Evolutionary conservation across 1,140 invertebrate genomes (phyloP).

Genomic region (Arctopsyche grandis): DNA sequence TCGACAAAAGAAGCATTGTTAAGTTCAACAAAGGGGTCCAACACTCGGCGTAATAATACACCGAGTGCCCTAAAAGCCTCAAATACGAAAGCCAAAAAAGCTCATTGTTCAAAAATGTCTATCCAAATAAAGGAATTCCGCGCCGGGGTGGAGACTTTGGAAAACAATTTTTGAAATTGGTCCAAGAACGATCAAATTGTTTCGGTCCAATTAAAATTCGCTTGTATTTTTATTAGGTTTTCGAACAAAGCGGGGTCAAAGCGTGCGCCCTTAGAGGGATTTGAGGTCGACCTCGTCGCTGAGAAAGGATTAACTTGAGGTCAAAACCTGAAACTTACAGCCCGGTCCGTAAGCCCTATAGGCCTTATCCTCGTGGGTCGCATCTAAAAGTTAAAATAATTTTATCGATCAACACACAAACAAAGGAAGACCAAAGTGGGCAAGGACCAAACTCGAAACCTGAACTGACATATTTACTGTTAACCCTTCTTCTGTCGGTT

Average conservation of each 20-base stretch:
- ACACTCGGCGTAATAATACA: not conserved
- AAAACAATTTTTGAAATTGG: no score
- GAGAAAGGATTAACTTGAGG: slow-evolving; percentile 28
- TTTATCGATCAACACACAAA: slow-evolving; percentile 16
- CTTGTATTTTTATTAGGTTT: no score
- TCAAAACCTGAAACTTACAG: slow-evolving; percentile 26
- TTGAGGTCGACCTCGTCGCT: slow-evolving; percentile 11
- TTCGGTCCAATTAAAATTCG: slow-evolving; percentile 11
- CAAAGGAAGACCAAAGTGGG: not conserved
- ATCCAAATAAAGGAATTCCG: not conserved
- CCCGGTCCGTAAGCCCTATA: not conserved
- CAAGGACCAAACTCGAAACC: not conserved
- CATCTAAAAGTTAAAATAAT: slow-evolving; percentile 21
- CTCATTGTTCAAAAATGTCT: not conserved
- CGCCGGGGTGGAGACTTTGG: not conserved
- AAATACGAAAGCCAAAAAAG: not conserved
- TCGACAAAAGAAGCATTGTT: slow-evolving; percentile 12
- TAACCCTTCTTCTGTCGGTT: not conserved
- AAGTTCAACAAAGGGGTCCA: not conserved
- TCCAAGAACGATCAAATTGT: no score
- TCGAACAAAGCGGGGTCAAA: no score
- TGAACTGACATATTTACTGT: not conserved
- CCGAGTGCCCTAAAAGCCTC: slow-evolving; percentile 3
- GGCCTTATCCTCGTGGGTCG: not conserved
- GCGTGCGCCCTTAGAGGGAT: slow-evolving; percentile 11